Conservation (phyloP, 2,113 vertebrate species). For the Callionymus lyra region DNA sequence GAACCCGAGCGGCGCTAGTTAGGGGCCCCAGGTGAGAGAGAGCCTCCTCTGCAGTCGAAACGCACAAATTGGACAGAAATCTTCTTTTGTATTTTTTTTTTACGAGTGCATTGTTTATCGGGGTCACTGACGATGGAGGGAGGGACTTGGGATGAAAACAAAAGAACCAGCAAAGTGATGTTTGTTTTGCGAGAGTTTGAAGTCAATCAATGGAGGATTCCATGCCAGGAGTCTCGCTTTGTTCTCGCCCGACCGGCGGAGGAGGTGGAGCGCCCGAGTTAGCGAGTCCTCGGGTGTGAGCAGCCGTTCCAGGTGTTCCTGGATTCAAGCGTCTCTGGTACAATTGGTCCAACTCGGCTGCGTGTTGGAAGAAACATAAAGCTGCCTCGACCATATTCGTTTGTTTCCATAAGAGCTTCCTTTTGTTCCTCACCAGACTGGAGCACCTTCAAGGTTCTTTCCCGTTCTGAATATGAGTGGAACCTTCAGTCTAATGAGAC, state of each 20-base stretch:
- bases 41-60: slow-evolving; percentile 17
- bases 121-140: slow-evolving; percentile 45
- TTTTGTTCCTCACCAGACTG: background rate
- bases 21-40: slow-evolving; percentile 53
- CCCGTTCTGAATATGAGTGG: too few species aligned
- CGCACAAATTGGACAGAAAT: slow-evolving; percentile 31
- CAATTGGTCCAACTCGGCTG: too few species aligned
- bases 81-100: slow-evolving; percentile 42
- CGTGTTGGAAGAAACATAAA: too few species aligned
- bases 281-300: slow-evolving; percentile 4
- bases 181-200: slow-evolving; percentile 27
- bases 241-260: too few species aligned
- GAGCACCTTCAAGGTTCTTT: too few species aligned
- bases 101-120: slow-evolving; percentile 52
- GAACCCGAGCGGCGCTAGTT: slow-evolving; percentile 59
- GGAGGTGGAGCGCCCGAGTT: background rate
- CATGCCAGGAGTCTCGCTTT: too few species aligned
- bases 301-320: slow-evolving; percentile 13
- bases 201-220: background rate
- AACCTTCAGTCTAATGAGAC: too few species aligned
- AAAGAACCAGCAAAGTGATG: slow-evolving; percentile 35
- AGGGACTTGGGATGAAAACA: slow-evolving; percentile 49
- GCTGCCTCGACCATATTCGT: too few species aligned
- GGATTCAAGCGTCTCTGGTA: too few species aligned
- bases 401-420: background rate